Evolutionary conservation across 2,888 invertebrate genomes (phyloP).

Genomic region (Thymelicus sylvestris): DNA sequence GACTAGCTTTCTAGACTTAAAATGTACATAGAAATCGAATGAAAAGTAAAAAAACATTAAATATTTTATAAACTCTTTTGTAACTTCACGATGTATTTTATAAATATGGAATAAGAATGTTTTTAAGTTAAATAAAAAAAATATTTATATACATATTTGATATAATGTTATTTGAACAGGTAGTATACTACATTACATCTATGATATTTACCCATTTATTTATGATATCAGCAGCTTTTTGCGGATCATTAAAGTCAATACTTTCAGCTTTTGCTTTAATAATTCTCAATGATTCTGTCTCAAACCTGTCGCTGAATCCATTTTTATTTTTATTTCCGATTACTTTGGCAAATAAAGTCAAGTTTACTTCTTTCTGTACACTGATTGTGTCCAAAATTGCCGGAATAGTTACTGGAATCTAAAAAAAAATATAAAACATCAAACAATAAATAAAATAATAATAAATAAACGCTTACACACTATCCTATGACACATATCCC

Average conservation of each 20-base stretch:
- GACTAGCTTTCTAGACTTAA: too few relatives aligned
- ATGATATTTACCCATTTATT: slow-evolving; percentile 26
- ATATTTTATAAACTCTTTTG: too few relatives aligned
- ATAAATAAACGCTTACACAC: too few relatives aligned
- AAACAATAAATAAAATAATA: too few relatives aligned
- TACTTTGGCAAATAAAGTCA: slow-evolving; percentile 43
- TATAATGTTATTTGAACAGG: neutral
- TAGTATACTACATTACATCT: neutral
- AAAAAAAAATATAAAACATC: slow-evolving; percentile 6
- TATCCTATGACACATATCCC: too few relatives aligned
- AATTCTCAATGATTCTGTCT: slow-evolving; percentile 39
- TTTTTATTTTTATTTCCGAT: slow-evolving; percentile 40
- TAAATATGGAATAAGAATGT: too few relatives aligned
- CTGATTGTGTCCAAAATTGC: neutral
- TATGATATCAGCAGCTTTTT: slow-evolving; percentile 15
- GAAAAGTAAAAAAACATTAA: too few relatives aligned
- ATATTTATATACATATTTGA: too few relatives aligned
- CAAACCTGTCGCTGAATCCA: slow-evolving; percentile 41
- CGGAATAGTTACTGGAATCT: slow-evolving; percentile 16
- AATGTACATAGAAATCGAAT: too few relatives aligned
- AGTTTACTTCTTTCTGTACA: slow-evolving; percentile 39
- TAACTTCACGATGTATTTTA: too few relatives aligned
- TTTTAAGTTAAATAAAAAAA: too few relatives aligned
- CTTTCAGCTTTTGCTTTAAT: slow-evolving; percentile 46
- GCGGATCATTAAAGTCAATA: slow-evolving; percentile 43